Evolutionary conservation across 2,888 invertebrate genomes (phyloP).

Genomic region (Drosophila antonietae): DNA sequence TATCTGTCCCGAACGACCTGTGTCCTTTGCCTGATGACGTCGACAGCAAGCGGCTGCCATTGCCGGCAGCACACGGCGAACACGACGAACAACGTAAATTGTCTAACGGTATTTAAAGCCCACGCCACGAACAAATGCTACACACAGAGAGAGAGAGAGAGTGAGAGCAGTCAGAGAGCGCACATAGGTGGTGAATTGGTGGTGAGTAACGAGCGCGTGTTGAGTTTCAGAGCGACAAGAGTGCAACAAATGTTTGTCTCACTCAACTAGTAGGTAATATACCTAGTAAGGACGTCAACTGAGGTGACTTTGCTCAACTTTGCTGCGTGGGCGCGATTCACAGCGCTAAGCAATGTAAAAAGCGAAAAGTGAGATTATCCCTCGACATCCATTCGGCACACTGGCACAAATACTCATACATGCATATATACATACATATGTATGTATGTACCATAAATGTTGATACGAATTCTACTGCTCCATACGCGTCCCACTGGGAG

Average conservation of each 20-base stretch:
- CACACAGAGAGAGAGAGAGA: slow-evolving; percentile 3
- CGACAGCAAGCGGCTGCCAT: slow-evolving; percentile 22
- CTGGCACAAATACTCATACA: slow-evolving; percentile 64
- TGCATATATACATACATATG: background rate
- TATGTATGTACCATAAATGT: background rate
- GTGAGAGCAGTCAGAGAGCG: slow-evolving; percentile 18
- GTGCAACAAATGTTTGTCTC: slow-evolving; percentile 70
- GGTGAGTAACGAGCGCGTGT: slow-evolving; percentile 49
- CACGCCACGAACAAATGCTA: slow-evolving; percentile 11
- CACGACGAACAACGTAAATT: slow-evolving; percentile 28
- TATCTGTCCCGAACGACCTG: slow-evolving; percentile 15
- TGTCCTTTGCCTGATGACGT: slow-evolving; percentile 72
- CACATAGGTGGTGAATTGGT: slow-evolving; percentile 10
- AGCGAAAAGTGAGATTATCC: slow-evolving; percentile 59
- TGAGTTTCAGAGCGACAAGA: slow-evolving; percentile 41
- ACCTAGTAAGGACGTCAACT: slow-evolving; percentile 24
- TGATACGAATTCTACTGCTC: background rate
- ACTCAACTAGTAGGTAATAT: slow-evolving; percentile 44
- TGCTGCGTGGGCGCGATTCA: slow-evolving; percentile 50
- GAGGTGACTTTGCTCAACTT: slow-evolving; percentile 27
- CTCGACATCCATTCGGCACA: slow-evolving; percentile 60
- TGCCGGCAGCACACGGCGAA: slow-evolving; percentile 18
- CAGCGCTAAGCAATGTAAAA: slow-evolving; percentile 36
- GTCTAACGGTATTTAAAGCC: slow-evolving; percentile 58
- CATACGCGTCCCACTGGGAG: slow-evolving; percentile 1